Evolutionary conservation across 2,113 vertebrate genomes (phyloP).

Genomic region (Xiphorhynchus elegans): DNA sequence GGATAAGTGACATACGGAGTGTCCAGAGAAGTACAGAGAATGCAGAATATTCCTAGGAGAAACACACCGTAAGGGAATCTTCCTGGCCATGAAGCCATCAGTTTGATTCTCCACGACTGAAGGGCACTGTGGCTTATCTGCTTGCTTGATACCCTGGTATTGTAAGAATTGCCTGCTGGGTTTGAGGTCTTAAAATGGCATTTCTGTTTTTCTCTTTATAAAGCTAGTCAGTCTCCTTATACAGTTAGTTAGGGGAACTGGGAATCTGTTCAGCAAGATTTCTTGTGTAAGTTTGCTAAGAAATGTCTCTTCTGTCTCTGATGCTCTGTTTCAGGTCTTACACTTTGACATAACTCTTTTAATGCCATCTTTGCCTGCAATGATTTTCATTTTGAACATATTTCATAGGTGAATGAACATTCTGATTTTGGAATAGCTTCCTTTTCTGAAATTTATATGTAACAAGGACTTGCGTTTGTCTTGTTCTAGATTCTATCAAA

Average conservation of each 20-base stretch:
- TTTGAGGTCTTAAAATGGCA: not conserved
- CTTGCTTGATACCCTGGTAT: not conserved
- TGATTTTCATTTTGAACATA: not conserved
- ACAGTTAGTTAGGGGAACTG: not conserved
- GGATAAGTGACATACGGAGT: not conserved
- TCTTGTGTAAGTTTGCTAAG: not conserved
- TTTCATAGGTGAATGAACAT: not conserved
- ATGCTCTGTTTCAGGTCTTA: not conserved
- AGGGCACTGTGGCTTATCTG: not conserved
- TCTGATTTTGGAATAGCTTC: not conserved
- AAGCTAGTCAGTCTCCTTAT: not conserved
- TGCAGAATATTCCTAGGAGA: not conserved
- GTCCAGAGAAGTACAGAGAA: not conserved
- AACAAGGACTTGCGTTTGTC: not conserved
- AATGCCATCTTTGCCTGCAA: not conserved
- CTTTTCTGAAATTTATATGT: not conserved
- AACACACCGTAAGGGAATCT: accelerated
- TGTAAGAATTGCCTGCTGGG: not conserved
- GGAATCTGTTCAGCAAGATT: not conserved
- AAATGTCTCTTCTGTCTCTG: not conserved
- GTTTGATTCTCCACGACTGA: not conserved
- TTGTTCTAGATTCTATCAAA: not conserved
- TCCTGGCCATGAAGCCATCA: not conserved
- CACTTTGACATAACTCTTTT: not conserved
- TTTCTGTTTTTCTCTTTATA: not conserved